Evolutionary conservation across 1,140 invertebrate species (phyloP).

Genomic region (Campoletis sonorensis): DNA sequence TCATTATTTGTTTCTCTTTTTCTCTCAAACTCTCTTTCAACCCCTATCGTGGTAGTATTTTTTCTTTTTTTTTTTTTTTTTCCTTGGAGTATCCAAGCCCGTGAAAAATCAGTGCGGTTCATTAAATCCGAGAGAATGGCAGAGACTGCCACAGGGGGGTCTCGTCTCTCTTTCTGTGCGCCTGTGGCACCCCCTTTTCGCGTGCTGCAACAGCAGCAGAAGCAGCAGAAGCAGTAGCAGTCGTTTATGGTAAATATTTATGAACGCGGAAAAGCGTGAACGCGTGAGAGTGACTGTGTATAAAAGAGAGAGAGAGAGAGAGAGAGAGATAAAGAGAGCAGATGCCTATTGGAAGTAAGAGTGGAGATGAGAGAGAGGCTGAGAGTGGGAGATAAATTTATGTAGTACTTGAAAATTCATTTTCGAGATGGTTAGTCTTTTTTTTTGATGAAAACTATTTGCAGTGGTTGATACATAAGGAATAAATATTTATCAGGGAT

Average conservation of each 20-base stretch:
- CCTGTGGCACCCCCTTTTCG: conserved; percentile 23
- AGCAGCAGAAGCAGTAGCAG: too few species aligned
- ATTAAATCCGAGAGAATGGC: conserved; percentile 71
- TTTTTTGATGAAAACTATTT: not conserved
- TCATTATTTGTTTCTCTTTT: conserved; percentile 16
- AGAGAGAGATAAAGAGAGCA: conserved; percentile 13
- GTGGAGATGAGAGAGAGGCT: not conserved
- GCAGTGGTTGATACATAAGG: not conserved
- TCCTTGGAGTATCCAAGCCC: conserved; percentile 52
- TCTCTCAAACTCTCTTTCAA: conserved; percentile 8
- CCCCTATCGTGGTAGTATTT: conserved; percentile 14
- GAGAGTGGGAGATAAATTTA: not conserved
- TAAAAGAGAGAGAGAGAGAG: not conserved
- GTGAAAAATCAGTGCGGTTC: conserved; percentile 73
- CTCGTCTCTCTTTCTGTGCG: conserved; percentile 6
- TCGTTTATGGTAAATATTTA: conserved; percentile 51
- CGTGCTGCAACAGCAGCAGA: conserved; percentile 18
- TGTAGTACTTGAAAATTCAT: not conserved
- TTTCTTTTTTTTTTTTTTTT: too few species aligned
- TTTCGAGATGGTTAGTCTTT: not conserved
- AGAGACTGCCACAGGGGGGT: conserved; percentile 46
- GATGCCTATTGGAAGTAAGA: not conserved
- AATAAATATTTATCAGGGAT: not conserved
- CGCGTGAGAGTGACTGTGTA: not conserved
- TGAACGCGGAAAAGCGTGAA: conserved; percentile 49